Evolutionary conservation across 2,797 vertebrate species (phyloP).

Genomic region (Fringilla coelebs): DNA sequence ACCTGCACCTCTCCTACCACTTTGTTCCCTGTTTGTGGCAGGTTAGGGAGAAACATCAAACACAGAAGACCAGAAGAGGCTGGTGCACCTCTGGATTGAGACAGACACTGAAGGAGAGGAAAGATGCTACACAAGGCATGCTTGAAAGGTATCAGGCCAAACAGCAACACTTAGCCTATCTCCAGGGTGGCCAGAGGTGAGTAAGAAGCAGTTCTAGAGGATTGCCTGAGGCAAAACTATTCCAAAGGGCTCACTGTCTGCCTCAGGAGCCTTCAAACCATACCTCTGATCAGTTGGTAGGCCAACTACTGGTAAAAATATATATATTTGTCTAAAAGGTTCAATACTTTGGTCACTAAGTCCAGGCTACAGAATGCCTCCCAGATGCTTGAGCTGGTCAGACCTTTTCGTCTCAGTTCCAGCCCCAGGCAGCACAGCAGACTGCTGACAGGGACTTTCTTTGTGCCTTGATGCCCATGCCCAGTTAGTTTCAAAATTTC

Average conservation of each 20-base stretch:
- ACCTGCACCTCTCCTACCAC: neutral
- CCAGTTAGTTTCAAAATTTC: neutral
- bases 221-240: neutral
- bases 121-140: accelerated
- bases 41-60: neutral
- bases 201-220: neutral
- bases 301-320: neutral
- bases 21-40: neutral
- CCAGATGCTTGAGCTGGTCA: neutral
- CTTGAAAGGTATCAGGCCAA: neutral
- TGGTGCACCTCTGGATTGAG: neutral
- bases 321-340: neutral
- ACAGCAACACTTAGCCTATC: neutral
- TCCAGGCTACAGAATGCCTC: neutral
- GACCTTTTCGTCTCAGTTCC: neutral
- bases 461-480: accelerated
- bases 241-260: neutral
- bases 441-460: neutral
- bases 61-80: accelerated
- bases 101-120: neutral
- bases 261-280: neutral
- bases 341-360: neutral
- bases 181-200: neutral
- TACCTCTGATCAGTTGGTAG: neutral
- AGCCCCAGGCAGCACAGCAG: neutral